Base-by-base conservation (phyloP, 2,113 vertebrate genomes). In the Zosterops hypoxanthus region DNA sequence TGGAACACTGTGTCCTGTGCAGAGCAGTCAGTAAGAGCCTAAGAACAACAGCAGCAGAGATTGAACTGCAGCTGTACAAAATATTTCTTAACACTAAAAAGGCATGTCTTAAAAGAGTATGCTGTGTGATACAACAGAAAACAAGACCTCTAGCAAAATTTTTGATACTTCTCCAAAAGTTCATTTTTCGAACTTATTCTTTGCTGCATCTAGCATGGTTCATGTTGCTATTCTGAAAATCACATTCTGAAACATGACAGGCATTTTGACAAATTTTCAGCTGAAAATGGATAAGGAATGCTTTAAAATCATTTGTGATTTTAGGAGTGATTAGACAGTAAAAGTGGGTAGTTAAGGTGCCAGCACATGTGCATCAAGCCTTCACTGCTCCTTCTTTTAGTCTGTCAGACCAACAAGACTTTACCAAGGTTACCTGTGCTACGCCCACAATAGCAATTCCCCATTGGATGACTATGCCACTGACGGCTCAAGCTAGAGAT, bases 401-500 rank as follows among this genome's bases (percentile, higher is more conserved):
- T 24, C 72, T 81, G 85, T 50, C 44, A 78, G 60, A 87, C 46
- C 73, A 90, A 89, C 22, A 13, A 36, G 69, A 91, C 89, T 69
- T 59, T 57, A 59, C 25, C 56, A 66, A 71, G 23, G 81, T 72
- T 92, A 81, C 86, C 59, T 36, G 92, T 59, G 60, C 25, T 53
- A 57, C 6, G 3, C 88, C 90, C 50, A 41, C 49, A 61, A 79
- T 31, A 70, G 65, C 71, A 36, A 72, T 50, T 86, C 89, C 89
- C 80, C 16, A 20, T 34, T 18, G 77, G 57, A 47, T 36, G 34
- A 59, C 91, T 92, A 15, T 49, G 70, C 88, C 53, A 83, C 25
- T 75, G 86, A 85, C 14, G 71, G 66, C 69, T 94, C 92, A 82
- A 72, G 46, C 88, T 80, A 97, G 82, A 94, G 96, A 81, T 91